Evolutionary conservation across 2,888 invertebrate species (phyloP).

Genomic region (Parochlus steinenii): DNA sequence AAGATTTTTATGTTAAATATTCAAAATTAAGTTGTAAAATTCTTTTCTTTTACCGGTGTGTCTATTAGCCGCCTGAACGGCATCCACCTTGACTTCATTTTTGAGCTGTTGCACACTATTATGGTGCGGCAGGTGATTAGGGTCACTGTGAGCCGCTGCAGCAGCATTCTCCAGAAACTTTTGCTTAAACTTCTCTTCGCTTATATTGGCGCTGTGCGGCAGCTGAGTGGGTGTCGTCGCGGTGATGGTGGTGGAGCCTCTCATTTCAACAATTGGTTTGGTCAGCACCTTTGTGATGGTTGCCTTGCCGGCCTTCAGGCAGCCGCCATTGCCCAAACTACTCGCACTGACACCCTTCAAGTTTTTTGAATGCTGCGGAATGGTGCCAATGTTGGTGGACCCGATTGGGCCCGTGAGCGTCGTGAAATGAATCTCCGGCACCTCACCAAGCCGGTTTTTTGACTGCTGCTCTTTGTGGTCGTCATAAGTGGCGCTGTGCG

Average conservation of each 20-base stretch:
- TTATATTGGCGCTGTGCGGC: conserved; percentile 30
- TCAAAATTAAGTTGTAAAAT: not conserved
- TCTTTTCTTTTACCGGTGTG: not conserved
- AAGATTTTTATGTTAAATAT: conserved; percentile 3
- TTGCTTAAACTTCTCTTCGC: conserved; percentile 41
- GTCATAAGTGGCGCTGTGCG: too few species aligned
- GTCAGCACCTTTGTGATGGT: conserved; percentile 15
- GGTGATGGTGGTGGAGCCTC: too few species aligned
- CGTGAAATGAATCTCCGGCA: conserved; percentile 3
- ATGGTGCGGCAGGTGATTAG: conserved; percentile 15
- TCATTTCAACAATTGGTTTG: conserved; percentile 18
- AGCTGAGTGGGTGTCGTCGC: conserved; percentile 23
- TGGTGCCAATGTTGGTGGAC: conserved; percentile 53
- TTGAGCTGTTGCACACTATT: conserved; percentile 13
- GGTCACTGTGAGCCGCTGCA: conserved; percentile 17
- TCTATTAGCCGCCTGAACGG: not conserved
- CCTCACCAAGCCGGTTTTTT: conserved; percentile 4
- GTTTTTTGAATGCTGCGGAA: conserved; percentile 25
- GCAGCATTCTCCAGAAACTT: conserved; percentile 33
- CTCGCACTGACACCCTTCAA: conserved; percentile 9
- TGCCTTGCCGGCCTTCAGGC: conserved; percentile 16
- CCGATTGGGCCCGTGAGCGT: conserved; percentile 29
- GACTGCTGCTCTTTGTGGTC: conserved; percentile 1
- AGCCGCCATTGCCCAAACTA: conserved; percentile 3
- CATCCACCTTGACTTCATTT: conserved; percentile 15